Evolutionary conservation across 2,888 invertebrate species (phyloP).

Genomic region (Drosophila tanythrix): DNA sequence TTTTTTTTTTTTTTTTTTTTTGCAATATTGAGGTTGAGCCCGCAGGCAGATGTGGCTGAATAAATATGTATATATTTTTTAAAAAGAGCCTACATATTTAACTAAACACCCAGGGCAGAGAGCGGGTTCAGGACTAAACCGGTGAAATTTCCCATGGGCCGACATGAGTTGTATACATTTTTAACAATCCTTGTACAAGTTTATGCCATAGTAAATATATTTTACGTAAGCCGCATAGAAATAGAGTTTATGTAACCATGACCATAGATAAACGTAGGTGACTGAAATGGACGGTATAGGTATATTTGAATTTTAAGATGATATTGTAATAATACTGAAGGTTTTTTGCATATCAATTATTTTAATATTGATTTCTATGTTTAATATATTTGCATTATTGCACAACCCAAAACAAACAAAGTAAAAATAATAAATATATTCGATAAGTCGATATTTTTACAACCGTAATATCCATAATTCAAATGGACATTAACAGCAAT

Average conservation of each 20-base stretch:
- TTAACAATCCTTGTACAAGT: conserved; percentile 11
- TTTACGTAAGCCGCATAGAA: background rate
- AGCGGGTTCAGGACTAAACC: conserved; percentile 16
- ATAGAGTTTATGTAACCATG: background rate
- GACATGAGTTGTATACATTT: conserved; percentile 23
- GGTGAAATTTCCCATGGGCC: conserved; percentile 30
- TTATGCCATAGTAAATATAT: conserved; percentile 19
- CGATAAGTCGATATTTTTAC: background rate
- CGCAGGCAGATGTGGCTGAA: conserved; percentile 17
- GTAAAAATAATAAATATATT: background rate
- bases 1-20: conserved; percentile 22
- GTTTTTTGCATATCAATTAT: background rate
- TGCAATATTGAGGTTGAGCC: conserved; percentile 7
- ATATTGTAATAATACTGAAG: background rate
- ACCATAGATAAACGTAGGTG: background rate
- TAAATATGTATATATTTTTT: conserved; percentile 16
- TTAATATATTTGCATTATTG: background rate
- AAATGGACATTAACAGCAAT: background rate
- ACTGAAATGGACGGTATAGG: background rate
- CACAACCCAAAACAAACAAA: too few species aligned
- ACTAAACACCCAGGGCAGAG: conserved; percentile 9
- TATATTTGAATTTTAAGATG: background rate
- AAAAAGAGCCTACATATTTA: conserved; percentile 28
- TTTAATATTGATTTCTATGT: background rate
- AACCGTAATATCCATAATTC: background rate